Conservation (phyloP, 2,888 invertebrate genomes). For the Trachelus iudaicus region DNA sequence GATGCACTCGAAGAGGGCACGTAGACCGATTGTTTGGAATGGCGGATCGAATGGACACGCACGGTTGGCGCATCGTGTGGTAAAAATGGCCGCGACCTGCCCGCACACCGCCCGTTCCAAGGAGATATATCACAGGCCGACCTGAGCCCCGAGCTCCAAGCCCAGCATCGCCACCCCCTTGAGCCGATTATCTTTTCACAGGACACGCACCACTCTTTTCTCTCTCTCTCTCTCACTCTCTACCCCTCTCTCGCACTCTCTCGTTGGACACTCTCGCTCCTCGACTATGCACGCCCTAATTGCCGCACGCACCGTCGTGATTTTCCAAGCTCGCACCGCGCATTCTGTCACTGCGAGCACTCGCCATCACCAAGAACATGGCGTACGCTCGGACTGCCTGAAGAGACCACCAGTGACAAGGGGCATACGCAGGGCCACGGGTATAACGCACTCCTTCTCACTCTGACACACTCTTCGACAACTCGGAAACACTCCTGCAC, state of each 20-base stretch:
- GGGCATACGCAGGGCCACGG: slow-evolving; percentile 14
- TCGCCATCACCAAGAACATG: slow-evolving; percentile 41
- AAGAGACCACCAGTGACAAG: slow-evolving; percentile 16
- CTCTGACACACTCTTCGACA: background rate
- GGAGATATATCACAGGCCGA: slow-evolving; percentile 25
- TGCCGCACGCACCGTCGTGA: slow-evolving; percentile 9
- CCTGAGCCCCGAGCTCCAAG: slow-evolving; percentile 16
- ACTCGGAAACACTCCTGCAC: background rate
- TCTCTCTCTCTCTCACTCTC: slow-evolving; percentile 56
- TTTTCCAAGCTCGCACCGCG: slow-evolving; percentile 35
- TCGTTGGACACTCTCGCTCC: background rate
- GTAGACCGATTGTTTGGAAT: slow-evolving; percentile 76
- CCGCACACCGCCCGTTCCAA: slow-evolving; percentile 5
- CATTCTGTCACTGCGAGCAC: slow-evolving; percentile 50
- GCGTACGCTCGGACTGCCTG: slow-evolving; percentile 41
- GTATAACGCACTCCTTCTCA: background rate
- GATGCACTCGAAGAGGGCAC: slow-evolving; percentile 71
- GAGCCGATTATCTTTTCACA: slow-evolving; percentile 34
- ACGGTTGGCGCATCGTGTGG: slow-evolving; percentile 78
- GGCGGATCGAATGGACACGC: slow-evolving; percentile 73
- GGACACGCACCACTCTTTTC: slow-evolving; percentile 57
- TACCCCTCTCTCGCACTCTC: background rate
- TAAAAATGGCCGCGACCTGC: slow-evolving; percentile 75
- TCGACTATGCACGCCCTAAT: slow-evolving; percentile 1
- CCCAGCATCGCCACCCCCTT: slow-evolving; percentile 27